Evolutionary conservation across 2,797 vertebrate genomes (phyloP), one percentile per base, ranked within the genome.

Genomic region (Cottoperca gobio): DNA sequence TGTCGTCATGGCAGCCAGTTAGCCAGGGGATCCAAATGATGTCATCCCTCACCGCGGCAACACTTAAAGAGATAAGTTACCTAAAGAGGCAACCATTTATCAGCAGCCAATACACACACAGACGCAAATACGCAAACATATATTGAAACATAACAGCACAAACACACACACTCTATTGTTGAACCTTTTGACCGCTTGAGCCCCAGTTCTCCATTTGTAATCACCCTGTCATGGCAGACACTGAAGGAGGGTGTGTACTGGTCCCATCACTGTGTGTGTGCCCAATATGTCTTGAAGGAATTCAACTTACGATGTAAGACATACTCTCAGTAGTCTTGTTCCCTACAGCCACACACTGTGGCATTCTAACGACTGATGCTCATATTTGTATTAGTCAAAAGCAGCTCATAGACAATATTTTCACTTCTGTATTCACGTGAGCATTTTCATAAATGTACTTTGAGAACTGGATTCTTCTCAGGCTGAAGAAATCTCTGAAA

Each of bases 21-120:
- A 97, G 95, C 95, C 95, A 95, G 96, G 82, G 90, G 89, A 88
- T 97, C 97, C 97, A 99, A 99, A 99, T 97, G 97, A 98, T 96
- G 96, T 98, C 97, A 99, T 99, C 96, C 95, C 96, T 99, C 97
- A 99, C 96, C 35, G 94, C 95, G 88, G 95, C 95, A 94, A 97
- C 97, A 96, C 97, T 96, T 97, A 95, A 96, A 97, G 96, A 97
- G 97, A 99, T 99, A 99, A 99, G 97, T 97, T 97, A 97, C 96
- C 97, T 99, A 98, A 99, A 98, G 97, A 99, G 97, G 95, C 94
- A 92, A 93, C 97, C 96, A 99, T 99, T 98, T 97, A 98, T 99
- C 98, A 99, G 97, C 95, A 96, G 82, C 86, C 85, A 91, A 92
- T 90, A 90, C 73, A 73, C 72, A 76, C 40, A 65, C 57, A 45